Evolutionary conservation across 2,888 invertebrate species (phyloP).

Genomic region (Laspeyria flexula): DNA sequence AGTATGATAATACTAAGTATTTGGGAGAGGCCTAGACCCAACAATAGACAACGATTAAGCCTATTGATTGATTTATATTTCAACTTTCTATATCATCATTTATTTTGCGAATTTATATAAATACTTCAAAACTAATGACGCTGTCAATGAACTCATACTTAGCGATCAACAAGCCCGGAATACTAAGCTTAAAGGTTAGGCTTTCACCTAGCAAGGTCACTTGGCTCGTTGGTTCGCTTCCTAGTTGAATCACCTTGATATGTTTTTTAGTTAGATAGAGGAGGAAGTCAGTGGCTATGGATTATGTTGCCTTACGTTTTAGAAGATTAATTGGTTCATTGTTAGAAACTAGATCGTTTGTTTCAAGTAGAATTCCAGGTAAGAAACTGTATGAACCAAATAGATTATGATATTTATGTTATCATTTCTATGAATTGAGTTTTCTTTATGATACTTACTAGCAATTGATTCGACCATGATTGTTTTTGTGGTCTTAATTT

Average conservation of each 20-base stretch:
- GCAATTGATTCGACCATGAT: no score
- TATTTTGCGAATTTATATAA: neutral
- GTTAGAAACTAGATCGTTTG: conserved; percentile 4
- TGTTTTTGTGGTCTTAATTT: no score
- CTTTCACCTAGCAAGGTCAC: conserved; percentile 45
- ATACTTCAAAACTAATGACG: conserved; percentile 1
- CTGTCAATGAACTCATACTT: conserved; percentile 19
- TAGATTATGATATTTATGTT: no score
- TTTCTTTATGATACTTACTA: no score
- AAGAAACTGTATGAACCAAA: no score
- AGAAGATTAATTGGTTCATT: conserved; percentile 21
- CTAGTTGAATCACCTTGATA: conserved; percentile 46
- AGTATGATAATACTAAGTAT: no score
- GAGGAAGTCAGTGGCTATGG: conserved; percentile 42
- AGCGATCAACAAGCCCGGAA: conserved; percentile 11
- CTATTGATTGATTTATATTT: no score
- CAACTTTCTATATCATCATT: no score
- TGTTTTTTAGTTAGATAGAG: conserved; percentile 40
- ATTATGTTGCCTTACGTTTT: conserved; percentile 38
- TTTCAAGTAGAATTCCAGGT: neutral
- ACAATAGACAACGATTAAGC: no score
- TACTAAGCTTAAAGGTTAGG: conserved; percentile 36
- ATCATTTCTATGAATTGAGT: no score
- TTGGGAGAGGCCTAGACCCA: no score
- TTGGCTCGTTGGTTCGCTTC: conserved; percentile 38